A percentile compares a stretch with the other conserved stretches of the same genome.
These are phyloP conservation scores for Eupithecia subumbrata DNA, from an alignment of 2,888 invertebrate genomes.

Conservation along the genomic window DNA sequence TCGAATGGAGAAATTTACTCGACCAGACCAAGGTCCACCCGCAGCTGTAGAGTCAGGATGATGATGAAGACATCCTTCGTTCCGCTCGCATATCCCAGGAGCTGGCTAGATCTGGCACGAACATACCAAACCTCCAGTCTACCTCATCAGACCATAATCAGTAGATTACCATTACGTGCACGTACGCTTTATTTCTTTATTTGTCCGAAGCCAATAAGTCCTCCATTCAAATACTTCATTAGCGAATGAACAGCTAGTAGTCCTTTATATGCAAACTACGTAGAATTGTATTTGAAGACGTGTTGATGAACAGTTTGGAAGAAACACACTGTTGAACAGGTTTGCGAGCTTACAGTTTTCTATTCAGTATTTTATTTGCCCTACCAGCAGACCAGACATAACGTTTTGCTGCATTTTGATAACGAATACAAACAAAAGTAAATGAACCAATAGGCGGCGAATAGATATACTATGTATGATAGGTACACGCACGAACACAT, in stretches of 20 bases:
- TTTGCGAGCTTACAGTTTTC: neutral
- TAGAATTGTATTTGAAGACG: conserved; percentile 51
- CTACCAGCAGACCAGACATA: neutral
- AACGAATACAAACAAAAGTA: too few species aligned
- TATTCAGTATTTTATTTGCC: neutral
- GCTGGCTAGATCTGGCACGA: neutral
- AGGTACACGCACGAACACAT: too few species aligned
- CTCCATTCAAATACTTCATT: conserved; percentile 83
- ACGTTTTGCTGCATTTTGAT: too few species aligned
- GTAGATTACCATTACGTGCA: neutral
- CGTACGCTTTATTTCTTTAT: conserved; percentile 71
- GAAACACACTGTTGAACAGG: neutral
- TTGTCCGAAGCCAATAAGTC: conserved; percentile 73
- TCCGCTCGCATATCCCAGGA: neutral
- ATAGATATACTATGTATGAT: too few species aligned
- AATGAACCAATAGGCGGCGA: too few species aligned
- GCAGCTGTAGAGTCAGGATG: too few species aligned
- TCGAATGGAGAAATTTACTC: too few species aligned
- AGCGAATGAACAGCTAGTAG: conserved; percentile 65
- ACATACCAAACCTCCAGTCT: neutral
- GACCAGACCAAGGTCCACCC: too few species aligned
- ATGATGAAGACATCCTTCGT: neutral
- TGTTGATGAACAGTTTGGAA: neutral
- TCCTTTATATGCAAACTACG: conserved; percentile 74
- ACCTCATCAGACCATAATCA: neutral